Conservation (phyloP, 2,113 vertebrate genomes). For the Dunckerocampus dactyliophorus region DNA sequence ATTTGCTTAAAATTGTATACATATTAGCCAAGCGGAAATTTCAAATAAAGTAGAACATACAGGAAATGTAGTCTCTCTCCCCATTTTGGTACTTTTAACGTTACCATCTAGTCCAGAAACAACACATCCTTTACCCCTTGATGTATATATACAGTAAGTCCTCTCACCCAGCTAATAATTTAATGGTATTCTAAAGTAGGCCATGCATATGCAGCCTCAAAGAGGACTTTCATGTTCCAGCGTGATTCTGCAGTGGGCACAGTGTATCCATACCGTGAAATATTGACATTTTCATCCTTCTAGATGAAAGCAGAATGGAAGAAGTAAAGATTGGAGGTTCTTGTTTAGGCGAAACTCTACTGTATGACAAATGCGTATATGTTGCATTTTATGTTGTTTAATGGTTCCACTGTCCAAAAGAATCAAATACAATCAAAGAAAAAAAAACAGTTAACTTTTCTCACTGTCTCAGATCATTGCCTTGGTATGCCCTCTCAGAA, state of each 20-base stretch:
- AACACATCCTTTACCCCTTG: too few relatives aligned
- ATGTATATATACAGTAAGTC: not conserved
- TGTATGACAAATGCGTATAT: not conserved
- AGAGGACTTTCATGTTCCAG: constrained; percentile 46
- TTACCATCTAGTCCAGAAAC: too few relatives aligned
- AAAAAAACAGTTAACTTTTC: not conserved
- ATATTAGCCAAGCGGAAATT: constrained; percentile 21
- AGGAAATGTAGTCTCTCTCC: constrained; percentile 6
- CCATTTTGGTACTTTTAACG: too few relatives aligned
- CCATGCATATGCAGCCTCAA: constrained; percentile 40
- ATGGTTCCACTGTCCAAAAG: not conserved
- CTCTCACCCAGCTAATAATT: constrained; percentile 43
- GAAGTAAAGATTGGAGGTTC: constrained; percentile 1
- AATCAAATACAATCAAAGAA: too few relatives aligned
- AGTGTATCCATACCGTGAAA: constrained; percentile 16
- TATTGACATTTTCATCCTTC: constrained; percentile 17
- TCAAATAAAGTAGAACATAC: constrained; percentile 16
- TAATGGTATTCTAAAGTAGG: constrained; percentile 57
- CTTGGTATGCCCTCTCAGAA: not conserved
- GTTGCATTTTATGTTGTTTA: not conserved
- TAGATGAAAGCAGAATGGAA: not conserved
- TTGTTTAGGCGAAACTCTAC: not conserved
- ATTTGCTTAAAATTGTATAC: not conserved
- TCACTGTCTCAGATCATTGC: not conserved
- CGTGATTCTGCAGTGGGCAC: constrained; percentile 31